Evolutionary conservation across 2,797 vertebrate genomes (phyloP).

Genomic region (Poecilia gillii): DNA sequence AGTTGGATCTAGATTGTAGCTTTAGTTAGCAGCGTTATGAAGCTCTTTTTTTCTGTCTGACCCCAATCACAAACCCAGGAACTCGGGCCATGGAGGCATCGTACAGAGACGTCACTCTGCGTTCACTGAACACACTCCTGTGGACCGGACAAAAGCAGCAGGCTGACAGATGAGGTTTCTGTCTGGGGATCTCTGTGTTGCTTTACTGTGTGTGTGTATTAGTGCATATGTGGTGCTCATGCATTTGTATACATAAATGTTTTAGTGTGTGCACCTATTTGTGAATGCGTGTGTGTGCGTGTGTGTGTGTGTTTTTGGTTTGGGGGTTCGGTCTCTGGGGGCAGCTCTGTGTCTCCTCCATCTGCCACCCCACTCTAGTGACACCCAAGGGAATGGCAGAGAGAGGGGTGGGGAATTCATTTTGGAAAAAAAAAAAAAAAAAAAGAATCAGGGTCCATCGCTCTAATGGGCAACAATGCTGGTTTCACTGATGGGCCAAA

Average conservation of each 20-base stretch:
- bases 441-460: constrained; percentile 73
- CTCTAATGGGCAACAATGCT: constrained; percentile 80
- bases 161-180: constrained; percentile 78
- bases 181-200: constrained; percentile 64
- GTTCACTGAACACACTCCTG: constrained; percentile 63
- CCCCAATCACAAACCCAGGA: constrained; percentile 12
- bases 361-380: constrained; percentile 85
- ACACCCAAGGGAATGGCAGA: constrained; percentile 81
- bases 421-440: constrained; percentile 50
- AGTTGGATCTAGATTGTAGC: background rate
- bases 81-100: constrained; percentile 55
- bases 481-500: constrained; percentile 71
- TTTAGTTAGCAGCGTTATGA: background rate
- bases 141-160: constrained; percentile 71
- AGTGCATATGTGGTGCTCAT: constrained; percentile 24
- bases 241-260: constrained; percentile 22
- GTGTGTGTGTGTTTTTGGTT: constrained; percentile 21
- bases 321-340: constrained; percentile 73
- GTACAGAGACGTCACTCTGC: constrained; percentile 70
- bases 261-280: constrained; percentile 9
- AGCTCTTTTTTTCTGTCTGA: constrained; percentile 35
- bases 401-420: constrained; percentile 72
- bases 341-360: constrained; percentile 84
- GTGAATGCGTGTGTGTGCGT: constrained; percentile 15
- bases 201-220: constrained; percentile 28